phyloP scores from a whole-genome alignment of 2,797 vertebrate species.

The Jordanella pulchra region DNA sequence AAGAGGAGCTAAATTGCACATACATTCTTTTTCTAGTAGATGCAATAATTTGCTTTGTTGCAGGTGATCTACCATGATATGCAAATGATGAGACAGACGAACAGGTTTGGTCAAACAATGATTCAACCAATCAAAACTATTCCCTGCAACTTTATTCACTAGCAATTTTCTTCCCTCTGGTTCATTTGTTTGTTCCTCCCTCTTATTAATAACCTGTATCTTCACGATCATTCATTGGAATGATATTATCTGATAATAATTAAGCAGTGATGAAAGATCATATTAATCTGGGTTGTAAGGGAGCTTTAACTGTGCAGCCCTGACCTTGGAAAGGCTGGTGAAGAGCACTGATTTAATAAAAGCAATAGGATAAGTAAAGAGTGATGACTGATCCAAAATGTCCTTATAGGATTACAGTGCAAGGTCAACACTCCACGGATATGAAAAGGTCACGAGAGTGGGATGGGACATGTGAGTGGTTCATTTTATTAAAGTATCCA shows the following conservation, averaged over 20 bases:
- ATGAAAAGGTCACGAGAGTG: slow-evolving; percentile 6
- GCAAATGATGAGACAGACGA: no score
- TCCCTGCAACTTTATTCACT: not conserved
- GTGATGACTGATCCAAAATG: slow-evolving; percentile 59
- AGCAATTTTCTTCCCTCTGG: not conserved
- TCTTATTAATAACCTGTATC: slow-evolving; percentile 24
- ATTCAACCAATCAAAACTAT: no score
- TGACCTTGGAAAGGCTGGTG: slow-evolving; percentile 60
- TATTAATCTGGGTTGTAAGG: slow-evolving; percentile 1
- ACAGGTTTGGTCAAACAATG: no score
- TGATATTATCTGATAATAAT: slow-evolving; percentile 53
- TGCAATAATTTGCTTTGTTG: no score
- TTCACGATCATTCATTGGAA: slow-evolving; percentile 14
- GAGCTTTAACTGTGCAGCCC: slow-evolving; percentile 36
- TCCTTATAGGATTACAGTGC: slow-evolving; percentile 6
- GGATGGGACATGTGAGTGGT: slow-evolving; percentile 18
- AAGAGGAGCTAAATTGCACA: no score
- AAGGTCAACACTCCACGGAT: slow-evolving; percentile 20
- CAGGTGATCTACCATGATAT: no score
- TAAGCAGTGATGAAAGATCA: slow-evolving; percentile 61
- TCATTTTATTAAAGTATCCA: slow-evolving; percentile 10
- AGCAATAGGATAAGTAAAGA: slow-evolving; percentile 48
- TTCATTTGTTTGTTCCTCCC: not conserved
- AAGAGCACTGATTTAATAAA: slow-evolving; percentile 39
- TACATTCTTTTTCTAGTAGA: no score